Conservation (phyloP, 1,140 invertebrate species). For the Subanguina moxae region DNA sequence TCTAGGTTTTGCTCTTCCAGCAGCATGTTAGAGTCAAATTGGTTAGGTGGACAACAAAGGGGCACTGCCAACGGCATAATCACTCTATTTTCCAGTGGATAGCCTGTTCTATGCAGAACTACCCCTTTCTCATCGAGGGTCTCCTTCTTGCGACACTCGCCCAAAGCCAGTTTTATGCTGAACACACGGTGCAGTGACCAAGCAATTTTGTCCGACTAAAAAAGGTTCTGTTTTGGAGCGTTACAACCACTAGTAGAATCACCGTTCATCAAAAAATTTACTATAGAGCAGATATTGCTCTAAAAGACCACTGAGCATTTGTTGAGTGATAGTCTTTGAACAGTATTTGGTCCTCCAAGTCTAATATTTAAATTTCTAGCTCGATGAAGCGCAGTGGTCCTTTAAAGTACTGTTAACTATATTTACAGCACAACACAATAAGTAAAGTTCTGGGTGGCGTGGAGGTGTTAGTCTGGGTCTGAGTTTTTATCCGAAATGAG, state of each 20-base stretch:
- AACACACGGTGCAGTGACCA: slow-evolving; percentile 68
- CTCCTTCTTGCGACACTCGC: slow-evolving; percentile 25
- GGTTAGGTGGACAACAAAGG: too few species aligned
- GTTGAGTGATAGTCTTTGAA: too few species aligned
- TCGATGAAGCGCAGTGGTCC: neutral
- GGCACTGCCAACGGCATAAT: slow-evolving; percentile 16
- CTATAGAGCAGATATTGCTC: too few species aligned
- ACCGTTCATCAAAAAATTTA: too few species aligned
- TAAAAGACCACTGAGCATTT: too few species aligned
- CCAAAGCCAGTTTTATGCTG: slow-evolving; percentile 61
- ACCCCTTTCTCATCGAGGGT: neutral
- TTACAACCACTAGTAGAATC: neutral
- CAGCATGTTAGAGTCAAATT: too few species aligned
- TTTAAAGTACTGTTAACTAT: neutral
- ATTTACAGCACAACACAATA: too few species aligned
- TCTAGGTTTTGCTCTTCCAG: neutral
- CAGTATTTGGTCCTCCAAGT: too few species aligned
- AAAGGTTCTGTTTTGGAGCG: slow-evolving; percentile 3
- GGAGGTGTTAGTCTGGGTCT: too few species aligned
- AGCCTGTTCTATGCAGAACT: slow-evolving; percentile 16
- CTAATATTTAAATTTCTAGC: neutral
- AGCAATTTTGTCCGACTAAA: slow-evolving; percentile 65
- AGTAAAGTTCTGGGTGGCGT: too few species aligned
- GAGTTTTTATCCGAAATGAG: too few species aligned
- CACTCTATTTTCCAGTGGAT: slow-evolving; percentile 14